Percentiles rank a stretch among this genome's conserved stretches.
Conservation (phyloP, 2,113 vertebrate species). For the Tonatia bakeri region DNA sequence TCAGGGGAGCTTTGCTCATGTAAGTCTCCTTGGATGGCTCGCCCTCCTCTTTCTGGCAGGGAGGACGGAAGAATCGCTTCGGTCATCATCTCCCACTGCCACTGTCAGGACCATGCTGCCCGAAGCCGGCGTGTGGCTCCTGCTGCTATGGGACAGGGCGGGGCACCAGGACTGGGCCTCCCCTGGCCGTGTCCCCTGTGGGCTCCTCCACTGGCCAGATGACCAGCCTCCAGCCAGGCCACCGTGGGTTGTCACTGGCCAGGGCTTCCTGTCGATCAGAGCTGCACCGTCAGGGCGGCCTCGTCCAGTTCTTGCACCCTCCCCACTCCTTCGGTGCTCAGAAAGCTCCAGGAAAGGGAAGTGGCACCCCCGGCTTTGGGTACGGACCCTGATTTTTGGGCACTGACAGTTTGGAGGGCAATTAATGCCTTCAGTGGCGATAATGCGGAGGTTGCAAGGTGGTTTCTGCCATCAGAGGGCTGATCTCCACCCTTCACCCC, state of each 20-base stretch:
- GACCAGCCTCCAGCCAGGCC: background rate
- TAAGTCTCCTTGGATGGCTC: background rate
- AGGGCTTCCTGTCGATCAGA: background rate
- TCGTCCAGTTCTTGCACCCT: background rate
- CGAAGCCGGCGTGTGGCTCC: background rate
- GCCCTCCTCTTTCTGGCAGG: background rate
- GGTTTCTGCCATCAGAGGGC: background rate
- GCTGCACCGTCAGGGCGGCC: background rate
- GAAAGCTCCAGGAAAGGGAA: background rate
- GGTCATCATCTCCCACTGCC: background rate
- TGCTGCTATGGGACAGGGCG: background rate
- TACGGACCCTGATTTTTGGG: background rate
- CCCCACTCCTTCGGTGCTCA: background rate
- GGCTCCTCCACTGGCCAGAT: background rate
- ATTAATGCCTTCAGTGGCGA: background rate
- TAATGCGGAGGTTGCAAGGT: background rate
- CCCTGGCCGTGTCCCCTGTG: background rate
- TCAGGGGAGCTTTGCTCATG: background rate
- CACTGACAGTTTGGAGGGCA: background rate
- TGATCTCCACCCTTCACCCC: too few relatives aligned
- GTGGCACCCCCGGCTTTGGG: too few relatives aligned
- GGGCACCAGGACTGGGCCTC: background rate
- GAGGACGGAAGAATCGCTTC: background rate
- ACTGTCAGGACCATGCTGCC: background rate
- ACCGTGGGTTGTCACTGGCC: background rate